phyloP scores from a whole-genome alignment of 1,140 invertebrate species.

The Drosophila sechellia region DNA sequence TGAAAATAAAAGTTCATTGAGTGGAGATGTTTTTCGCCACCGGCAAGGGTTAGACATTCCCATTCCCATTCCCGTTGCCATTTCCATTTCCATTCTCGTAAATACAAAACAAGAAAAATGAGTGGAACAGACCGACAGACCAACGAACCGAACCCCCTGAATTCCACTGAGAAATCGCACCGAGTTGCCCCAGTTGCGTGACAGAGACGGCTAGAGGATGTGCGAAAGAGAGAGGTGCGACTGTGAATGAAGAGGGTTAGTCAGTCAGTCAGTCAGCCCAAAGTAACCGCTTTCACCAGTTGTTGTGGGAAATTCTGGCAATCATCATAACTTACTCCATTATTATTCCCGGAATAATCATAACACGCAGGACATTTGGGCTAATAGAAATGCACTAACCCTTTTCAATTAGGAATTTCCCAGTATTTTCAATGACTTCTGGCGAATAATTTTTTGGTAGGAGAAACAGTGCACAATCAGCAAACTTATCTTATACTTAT shows the following conservation, averaged over 20 bases:
- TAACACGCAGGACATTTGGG: constrained; percentile 10
- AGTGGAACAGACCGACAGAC: constrained; percentile 6
- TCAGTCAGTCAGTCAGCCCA: constrained; percentile 9
- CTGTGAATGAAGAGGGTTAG: constrained; percentile 34
- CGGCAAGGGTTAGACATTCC: constrained; percentile 38
- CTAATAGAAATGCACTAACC: background rate
- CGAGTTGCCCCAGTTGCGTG: constrained; percentile 41
- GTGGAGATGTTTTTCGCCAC: constrained; percentile 19
- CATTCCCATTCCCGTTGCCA: background rate
- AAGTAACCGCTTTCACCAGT: constrained; percentile 3
- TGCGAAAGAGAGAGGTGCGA: constrained; percentile 1
- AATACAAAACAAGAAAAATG: constrained; percentile 25
- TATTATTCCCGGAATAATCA: constrained; percentile 26
- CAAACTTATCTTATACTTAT: no score
- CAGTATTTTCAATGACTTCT: background rate
- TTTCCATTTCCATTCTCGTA: constrained; percentile 1
- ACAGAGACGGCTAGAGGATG: constrained; percentile 13
- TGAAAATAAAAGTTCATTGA: constrained; percentile 57
- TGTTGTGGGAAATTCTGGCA: constrained; percentile 27
- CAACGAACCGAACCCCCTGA: constrained; percentile 6
- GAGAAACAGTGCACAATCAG: background rate
- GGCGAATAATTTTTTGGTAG: background rate
- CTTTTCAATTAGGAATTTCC: background rate
- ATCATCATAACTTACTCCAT: constrained; percentile 41
- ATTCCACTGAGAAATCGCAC: constrained; percentile 27